Conservation (phyloP, 2,797 vertebrate genomes). For the Macrochelys suwanniensis region DNA sequence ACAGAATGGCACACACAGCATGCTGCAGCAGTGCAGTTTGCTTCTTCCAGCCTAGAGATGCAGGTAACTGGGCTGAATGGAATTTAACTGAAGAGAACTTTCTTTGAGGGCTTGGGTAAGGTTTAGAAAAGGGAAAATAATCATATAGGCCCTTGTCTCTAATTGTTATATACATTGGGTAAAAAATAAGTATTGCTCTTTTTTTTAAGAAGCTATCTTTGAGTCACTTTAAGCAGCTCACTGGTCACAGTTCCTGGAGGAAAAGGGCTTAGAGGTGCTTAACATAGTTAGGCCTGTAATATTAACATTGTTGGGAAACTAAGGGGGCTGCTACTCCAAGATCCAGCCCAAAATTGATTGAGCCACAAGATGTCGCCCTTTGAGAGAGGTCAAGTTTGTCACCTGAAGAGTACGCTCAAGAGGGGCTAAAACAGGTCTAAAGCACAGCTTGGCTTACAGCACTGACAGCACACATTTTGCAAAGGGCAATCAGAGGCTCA, state of each 20-base stretch:
- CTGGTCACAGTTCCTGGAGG: neutral
- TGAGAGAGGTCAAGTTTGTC: neutral
- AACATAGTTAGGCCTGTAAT: neutral
- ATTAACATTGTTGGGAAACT: neutral
- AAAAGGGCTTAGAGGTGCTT: neutral
- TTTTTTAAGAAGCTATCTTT: neutral
- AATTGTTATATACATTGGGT: neutral
- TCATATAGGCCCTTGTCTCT: neutral
- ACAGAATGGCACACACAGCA: neutral
- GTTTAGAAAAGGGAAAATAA: neutral
- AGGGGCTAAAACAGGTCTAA: neutral
- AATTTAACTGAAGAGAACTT: neutral
- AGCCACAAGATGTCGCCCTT: rapidly evolving
- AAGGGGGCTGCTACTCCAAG: rapidly evolving
- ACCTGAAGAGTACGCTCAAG: neutral
- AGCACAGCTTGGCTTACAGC: neutral
- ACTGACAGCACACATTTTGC: neutral
- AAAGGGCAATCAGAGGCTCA: neutral
- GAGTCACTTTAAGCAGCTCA: neutral
- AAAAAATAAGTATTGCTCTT: neutral
- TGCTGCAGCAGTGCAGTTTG: neutral
- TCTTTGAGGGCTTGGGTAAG: neutral
- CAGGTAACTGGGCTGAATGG: neutral
- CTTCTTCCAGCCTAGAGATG: neutral
- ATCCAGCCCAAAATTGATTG: too few species aligned